Percentiles rank a stretch among this genome's conserved stretches.
Evolutionary conservation across 1,140 invertebrate genomes (phyloP).

Genomic region (Tetragnatha versicolor): DNA sequence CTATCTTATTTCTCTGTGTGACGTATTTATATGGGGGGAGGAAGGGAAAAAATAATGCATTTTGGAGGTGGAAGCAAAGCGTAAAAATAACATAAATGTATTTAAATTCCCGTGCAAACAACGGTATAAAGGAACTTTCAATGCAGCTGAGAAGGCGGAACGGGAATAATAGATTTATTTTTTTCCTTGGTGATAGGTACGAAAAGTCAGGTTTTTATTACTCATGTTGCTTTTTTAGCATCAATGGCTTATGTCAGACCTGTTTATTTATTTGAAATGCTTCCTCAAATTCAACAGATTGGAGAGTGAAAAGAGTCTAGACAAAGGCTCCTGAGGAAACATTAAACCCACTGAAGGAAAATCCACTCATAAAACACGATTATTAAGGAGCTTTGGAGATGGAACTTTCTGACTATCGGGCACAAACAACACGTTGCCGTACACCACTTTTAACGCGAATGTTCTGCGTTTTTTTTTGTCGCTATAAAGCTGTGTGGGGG

Average conservation of each 20-base stretch:
- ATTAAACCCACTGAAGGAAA: no score
- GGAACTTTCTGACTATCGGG: no score
- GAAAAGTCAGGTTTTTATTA: neutral
- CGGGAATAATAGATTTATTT: neutral
- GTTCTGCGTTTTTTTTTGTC: no score
- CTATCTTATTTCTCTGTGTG: conserved; percentile 6
- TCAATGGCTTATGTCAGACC: neutral
- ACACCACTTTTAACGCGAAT: no score
- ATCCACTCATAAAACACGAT: no score
- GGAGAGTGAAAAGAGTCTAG: no score
- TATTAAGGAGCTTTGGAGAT: no score
- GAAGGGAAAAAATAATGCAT: neutral
- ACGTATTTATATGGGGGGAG: conserved; percentile 1
- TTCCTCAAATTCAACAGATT: no score
- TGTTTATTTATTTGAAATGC: no score
- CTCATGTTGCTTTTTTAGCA: neutral
- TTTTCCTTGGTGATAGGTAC: neutral
- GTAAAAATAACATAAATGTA: conserved; percentile 1
- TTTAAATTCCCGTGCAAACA: conserved; percentile 7
- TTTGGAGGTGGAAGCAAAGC: neutral
- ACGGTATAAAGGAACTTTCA: neutral
- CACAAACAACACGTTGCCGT: no score
- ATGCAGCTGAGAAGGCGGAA: neutral
- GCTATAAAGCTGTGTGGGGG: no score
- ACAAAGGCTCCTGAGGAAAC: no score